Conservation (phyloP, 2,113 vertebrate genomes). For the Brienomyrus brachyistius region DNA sequence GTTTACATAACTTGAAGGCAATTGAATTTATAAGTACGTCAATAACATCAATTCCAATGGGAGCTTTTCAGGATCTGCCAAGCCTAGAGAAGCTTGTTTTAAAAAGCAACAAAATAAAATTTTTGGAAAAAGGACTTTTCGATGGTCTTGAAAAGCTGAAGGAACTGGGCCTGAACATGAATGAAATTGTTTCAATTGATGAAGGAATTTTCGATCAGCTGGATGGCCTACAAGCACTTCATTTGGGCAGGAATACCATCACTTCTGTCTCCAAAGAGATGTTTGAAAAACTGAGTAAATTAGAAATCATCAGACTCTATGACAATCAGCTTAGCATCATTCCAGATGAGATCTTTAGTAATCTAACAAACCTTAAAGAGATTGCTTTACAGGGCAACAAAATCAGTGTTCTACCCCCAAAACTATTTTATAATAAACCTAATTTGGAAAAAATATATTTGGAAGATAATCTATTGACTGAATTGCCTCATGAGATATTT, state of each 20-base stretch:
- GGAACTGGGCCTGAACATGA: slow-evolving; percentile 52
- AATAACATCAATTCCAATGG: slow-evolving; percentile 48
- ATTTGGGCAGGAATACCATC: slow-evolving; percentile 64
- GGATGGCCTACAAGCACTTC: slow-evolving; percentile 47
- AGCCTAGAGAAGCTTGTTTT: slow-evolving; percentile 55
- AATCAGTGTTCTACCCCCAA: slow-evolving; percentile 51
- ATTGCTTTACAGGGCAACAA: slow-evolving; percentile 53
- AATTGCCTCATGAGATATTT: slow-evolving; percentile 54
- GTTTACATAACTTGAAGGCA: slow-evolving; percentile 43
- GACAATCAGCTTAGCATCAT: slow-evolving; percentile 61
- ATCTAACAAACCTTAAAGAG: slow-evolving; percentile 52
- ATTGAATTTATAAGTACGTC: slow-evolving; percentile 56
- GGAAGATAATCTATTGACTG: slow-evolving; percentile 39
- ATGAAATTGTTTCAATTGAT: slow-evolving; percentile 59
- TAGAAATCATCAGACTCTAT: slow-evolving; percentile 55
- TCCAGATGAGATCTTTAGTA: slow-evolving; percentile 55
- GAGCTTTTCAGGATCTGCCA: slow-evolving; percentile 56
- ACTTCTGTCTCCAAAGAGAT: slow-evolving; percentile 35
- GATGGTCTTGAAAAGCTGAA: slow-evolving; percentile 49
- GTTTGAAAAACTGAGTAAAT: slow-evolving; percentile 56
- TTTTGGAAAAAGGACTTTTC: slow-evolving; percentile 58
- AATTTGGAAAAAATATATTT: slow-evolving; percentile 54
- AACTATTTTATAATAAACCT: slow-evolving; percentile 56
- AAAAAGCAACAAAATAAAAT: slow-evolving; percentile 51
- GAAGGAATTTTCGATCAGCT: slow-evolving; percentile 64